phyloP scores from a whole-genome alignment of 1,140 invertebrate species.

The Aporrectodea caliginosa region DNA sequence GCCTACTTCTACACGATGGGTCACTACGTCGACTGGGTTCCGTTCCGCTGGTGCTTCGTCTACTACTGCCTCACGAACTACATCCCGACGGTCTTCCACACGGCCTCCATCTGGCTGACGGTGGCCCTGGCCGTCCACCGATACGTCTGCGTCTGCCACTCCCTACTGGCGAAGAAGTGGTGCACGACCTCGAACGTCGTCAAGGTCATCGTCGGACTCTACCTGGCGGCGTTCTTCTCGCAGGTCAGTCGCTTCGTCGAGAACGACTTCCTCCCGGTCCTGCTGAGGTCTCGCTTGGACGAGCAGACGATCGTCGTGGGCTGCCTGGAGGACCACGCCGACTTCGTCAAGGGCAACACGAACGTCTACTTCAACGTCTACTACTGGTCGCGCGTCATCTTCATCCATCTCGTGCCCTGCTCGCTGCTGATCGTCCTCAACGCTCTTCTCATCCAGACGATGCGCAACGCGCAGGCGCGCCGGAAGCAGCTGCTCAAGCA shows the following conservation, averaged over 20 bases:
- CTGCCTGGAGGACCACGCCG: constrained; percentile 7
- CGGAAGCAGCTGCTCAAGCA: constrained; percentile 71
- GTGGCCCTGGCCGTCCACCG: constrained; percentile 20
- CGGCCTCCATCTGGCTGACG: constrained; percentile 29
- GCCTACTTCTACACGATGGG: not conserved
- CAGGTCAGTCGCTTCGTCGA: not conserved
- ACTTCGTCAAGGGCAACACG: constrained; percentile 37
- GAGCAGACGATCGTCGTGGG: not conserved
- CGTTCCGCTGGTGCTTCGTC: not conserved
- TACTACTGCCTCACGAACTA: not conserved
- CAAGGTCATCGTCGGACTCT: constrained; percentile 3
- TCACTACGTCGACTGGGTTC: not conserved
- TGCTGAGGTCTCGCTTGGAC: not conserved
- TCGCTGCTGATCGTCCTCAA: constrained; percentile 78
- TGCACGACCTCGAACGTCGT: constrained; percentile 6
- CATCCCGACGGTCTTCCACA: constrained; percentile 29
- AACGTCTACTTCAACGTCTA: constrained; percentile 64
- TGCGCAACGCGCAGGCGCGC: constrained; percentile 72
- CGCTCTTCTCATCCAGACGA: constrained; percentile 72
- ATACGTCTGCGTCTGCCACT: constrained; percentile 18
- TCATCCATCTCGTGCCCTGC: constrained; percentile 80
- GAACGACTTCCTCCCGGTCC: not conserved
- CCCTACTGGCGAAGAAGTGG: constrained; percentile 6
- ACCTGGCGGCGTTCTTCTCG: not conserved
- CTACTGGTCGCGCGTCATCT: constrained; percentile 66